Percentiles rank a stretch among this genome's conserved stretches.
Conservation (phyloP, 2,888 invertebrate species). For the Mythimna impura region DNA sequence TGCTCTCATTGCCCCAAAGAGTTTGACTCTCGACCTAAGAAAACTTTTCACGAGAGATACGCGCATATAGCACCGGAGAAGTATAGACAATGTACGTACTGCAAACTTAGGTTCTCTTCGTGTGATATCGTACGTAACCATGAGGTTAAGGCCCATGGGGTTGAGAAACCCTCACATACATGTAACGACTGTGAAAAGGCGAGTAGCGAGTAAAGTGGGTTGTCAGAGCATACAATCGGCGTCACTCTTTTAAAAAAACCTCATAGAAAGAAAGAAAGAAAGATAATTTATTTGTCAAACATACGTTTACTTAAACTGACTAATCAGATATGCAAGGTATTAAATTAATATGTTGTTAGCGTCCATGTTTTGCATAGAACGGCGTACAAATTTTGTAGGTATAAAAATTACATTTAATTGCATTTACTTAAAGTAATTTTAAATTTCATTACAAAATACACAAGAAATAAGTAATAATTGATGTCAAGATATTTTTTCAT, state of each 20-base stretch:
- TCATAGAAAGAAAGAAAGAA: neutral
- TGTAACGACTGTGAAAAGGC: conserved; percentile 21
- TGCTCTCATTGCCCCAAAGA: conserved; percentile 59
- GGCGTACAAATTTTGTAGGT: too few species aligned
- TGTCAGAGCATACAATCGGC: conserved; percentile 13
- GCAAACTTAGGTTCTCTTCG: conserved; percentile 3
- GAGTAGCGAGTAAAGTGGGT: neutral
- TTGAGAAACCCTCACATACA: neutral
- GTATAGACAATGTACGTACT: conserved; percentile 14
- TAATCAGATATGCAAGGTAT: too few species aligned
- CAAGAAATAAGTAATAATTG: too few species aligned
- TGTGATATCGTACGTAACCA: conserved; percentile 6
- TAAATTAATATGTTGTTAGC: too few species aligned
- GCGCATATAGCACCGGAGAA: neutral
- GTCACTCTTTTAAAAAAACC: conserved; percentile 3
- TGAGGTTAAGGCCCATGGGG: neutral
- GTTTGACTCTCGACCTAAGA: conserved; percentile 12
- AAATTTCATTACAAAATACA: too few species aligned
- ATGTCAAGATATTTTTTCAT: too few species aligned
- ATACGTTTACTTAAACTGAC: too few species aligned
- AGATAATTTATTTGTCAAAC: too few species aligned
- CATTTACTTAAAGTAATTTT: too few species aligned
- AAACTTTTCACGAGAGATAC: neutral
- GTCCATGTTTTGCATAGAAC: too few species aligned
- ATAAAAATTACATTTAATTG: too few species aligned